Evolutionary conservation across 1,140 invertebrate species (phyloP).

Genomic region (Zaprionus davidi): DNA sequence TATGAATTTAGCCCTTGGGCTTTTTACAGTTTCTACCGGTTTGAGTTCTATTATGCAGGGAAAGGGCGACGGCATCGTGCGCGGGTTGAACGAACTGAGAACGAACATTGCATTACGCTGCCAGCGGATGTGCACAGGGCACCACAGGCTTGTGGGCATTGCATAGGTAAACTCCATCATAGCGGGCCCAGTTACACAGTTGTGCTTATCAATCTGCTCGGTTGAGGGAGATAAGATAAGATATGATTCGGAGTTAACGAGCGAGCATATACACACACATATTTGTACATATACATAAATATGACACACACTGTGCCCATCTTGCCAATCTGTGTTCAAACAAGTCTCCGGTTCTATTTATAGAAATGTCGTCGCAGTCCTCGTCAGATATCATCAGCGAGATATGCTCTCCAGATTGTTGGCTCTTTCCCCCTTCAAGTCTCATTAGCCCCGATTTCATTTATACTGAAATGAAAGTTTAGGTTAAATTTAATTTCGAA

Average conservation of each 20-base stretch:
- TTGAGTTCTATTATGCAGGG: slow-evolving; percentile 18
- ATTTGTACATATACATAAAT: background rate
- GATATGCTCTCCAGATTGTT: slow-evolving; percentile 6
- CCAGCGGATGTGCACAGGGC: slow-evolving; percentile 31
- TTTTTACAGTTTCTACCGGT: slow-evolving; percentile 37
- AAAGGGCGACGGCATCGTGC: background rate
- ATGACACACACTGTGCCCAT: background rate
- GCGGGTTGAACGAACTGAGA: slow-evolving; percentile 42
- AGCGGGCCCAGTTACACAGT: slow-evolving; percentile 3
- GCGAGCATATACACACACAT: background rate
- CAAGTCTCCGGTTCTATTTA: slow-evolving; percentile 37
- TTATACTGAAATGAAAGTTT: background rate
- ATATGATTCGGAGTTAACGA: slow-evolving; percentile 33
- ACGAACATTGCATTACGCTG: slow-evolving; percentile 16
- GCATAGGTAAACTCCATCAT: slow-evolving; percentile 6
- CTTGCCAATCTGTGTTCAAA: slow-evolving; percentile 26
- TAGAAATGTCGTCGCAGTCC: slow-evolving; percentile 40
- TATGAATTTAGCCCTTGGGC: slow-evolving; percentile 27
- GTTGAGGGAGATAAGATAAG: slow-evolving; percentile 41
- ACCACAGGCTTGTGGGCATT: slow-evolving; percentile 11
- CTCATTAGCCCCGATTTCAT: background rate
- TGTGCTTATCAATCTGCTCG: slow-evolving; percentile 32
- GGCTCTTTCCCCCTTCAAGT: background rate
- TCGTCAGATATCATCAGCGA: slow-evolving; percentile 16
- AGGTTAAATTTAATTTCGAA: background rate